These are phyloP conservation scores for Engraulis encrasicolus DNA, from an alignment of 2,113 vertebrate genomes.

Conservation along the genomic window DNA sequence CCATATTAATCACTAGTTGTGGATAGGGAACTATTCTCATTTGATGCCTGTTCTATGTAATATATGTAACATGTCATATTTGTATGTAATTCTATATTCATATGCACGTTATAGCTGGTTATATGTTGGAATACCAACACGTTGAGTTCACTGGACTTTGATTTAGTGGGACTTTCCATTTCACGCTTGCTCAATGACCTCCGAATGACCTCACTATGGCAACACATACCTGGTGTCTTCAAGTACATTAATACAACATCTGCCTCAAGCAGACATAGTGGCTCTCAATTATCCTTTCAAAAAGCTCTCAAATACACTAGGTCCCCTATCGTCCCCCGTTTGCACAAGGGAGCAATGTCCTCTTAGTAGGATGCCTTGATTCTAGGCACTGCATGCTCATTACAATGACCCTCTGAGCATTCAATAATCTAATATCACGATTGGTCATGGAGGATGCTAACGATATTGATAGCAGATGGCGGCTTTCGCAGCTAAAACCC, in stretches of 20 bases:
- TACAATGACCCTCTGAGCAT: constrained; percentile 67
- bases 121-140: no score
- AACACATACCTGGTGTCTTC: neutral
- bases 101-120: no score
- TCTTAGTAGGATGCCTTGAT: neutral
- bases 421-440: constrained; percentile 77
- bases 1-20: no score
- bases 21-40: no score
- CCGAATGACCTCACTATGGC: neutral
- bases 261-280: no score
- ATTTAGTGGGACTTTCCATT: no score
- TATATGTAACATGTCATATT: no score
- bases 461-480: constrained; percentile 71
- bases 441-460: constrained; percentile 75
- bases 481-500: constrained; percentile 61
- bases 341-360: neutral
- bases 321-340: neutral
- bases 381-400: constrained; percentile 22
- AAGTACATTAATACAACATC: no score
- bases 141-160: no score
- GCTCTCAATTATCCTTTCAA: neutral
- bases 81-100: no score
- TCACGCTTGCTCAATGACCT: no score
- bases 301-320: neutral
- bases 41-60: no score